A percentile compares a stretch with the other conserved stretches of the same genome.
Conservation (phyloP, 37 sponge, comb jelly and placozoan species). For the Eunapius fragilis region DNA sequence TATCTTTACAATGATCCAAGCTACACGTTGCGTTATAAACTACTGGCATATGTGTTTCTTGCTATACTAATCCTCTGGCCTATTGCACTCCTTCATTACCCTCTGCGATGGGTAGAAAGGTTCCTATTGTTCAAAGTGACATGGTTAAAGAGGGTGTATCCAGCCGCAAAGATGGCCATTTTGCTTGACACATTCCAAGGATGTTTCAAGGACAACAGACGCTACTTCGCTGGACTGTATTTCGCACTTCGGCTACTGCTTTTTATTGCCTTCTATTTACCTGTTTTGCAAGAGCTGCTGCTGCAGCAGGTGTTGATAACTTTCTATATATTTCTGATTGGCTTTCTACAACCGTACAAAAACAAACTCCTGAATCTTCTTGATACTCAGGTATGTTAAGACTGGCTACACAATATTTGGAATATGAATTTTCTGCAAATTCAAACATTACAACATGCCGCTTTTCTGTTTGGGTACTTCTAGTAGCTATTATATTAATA, state of each 20-base stretch:
- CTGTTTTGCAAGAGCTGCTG: background rate
- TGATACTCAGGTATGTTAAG: no score
- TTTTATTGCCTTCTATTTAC: constrained; percentile 13
- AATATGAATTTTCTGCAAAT: no score
- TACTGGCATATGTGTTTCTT: constrained; percentile 26
- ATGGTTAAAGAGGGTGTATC: constrained; percentile 9
- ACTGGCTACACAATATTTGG: no score
- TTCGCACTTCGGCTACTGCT: constrained; percentile 41
- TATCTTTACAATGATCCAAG: background rate
- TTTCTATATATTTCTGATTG: constrained; percentile 7
- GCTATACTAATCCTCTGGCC: constrained; percentile 36
- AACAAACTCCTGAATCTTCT: constrained; percentile 35
- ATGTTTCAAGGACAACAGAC: constrained; percentile 43
- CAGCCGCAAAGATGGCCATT: constrained; percentile 19
- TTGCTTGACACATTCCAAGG: constrained; percentile 60
- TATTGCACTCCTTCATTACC: constrained; percentile 44
- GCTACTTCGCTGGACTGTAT: constrained; percentile 62
- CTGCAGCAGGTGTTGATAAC: constrained; percentile 16
- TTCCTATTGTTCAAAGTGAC: background rate
- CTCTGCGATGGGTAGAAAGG: constrained; percentile 34
- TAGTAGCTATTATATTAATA: no score
- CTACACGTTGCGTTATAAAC: constrained; percentile 11
- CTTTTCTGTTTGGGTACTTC: no score
- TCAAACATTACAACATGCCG: no score
- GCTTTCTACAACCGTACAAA: constrained; percentile 52